Base-by-base conservation (phyloP, 2,797 vertebrate genomes). In the Carcharodon carcharias region DNA sequence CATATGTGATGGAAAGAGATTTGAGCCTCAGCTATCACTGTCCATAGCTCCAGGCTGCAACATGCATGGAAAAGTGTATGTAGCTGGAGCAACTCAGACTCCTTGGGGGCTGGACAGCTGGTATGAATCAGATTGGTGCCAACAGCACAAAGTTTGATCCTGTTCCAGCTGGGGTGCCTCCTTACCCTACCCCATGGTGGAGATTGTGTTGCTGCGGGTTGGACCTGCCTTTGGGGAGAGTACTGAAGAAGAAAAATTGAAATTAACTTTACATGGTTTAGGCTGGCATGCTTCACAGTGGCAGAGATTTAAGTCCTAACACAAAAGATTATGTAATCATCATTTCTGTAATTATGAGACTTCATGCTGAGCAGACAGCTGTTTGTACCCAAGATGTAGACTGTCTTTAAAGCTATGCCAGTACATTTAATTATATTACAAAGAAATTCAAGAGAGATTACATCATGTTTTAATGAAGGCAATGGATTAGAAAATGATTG, bases 401-500 rank as follows among this genome's bases (percentile, higher is more conserved):
- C 89, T 35, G 1, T 35, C 89, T 92, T 92, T 92, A 63, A 92
- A 92, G 89, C 35, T n/a, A 61, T 61, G 89, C 89, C 89, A 92
- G 61, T 92, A 58, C 54, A 63, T 91, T 56, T 91, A 61, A 92
- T 92, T 92, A 63, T n/a, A 92, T 63, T 61, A 58, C 56, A 92
- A 92, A 92, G 58, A 92, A n/a, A n/a, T 61, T 92, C 61, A 63
- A 92, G 31, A 35, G 31, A 21, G 14, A 92, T 92, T 61, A 63
- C 54, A 61, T 92, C 61, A 61, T 92, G 31, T 18, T 63, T 92
- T 92, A 92, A 92, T 92, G 89, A 92, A 92, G 56, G 56, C 16
- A 61, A 9, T 92, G 89, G n/a, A n/a, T 92, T 92, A 63, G 89
- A 92, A 92, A 63, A 61, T 92, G 31, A 92, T 92, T 92, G 61